Base-by-base conservation (phyloP, 35 echinoderm and acorn worm species). In the Apostichopus parvimensis region DNA sequence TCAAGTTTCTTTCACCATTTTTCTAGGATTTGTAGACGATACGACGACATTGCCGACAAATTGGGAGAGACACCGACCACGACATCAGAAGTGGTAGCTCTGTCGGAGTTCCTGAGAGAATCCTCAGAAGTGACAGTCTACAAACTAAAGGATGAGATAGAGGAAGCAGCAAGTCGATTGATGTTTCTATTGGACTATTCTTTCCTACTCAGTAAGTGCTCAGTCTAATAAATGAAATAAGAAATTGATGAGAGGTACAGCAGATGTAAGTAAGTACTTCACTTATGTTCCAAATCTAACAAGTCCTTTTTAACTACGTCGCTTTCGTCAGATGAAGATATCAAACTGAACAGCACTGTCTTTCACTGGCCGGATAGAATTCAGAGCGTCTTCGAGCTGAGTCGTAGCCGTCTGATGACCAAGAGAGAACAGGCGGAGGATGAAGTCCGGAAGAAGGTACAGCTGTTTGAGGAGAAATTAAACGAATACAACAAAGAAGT, bases 341-440 rank as follows among this genome's bases (percentile, higher is more conserved):
- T 99, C 54, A 99, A 99, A 54, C 83, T 96, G 62, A 99, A 99
- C 89, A 99, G 97, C 79, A 99, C 97, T 77, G 97, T 99, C 57
- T 99, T 99, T 58, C 95, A 99, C 76, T 99, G 97, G 97, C 97
- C 97, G 0, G 97, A 96, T 53, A 91, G 95, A 79, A 99, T 99
- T 81, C 97, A 96, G 92, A 99, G 95, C 18, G 95, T 99, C 80
- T 99, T 99, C 93, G 97, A 99, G 89, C 91, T 99, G 13, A 94
- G 94, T 52, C 79, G 90, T 0, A 99, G 95, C 57, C 93, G 97
- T 5, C 91, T 96, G 8, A 91, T 95, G 93, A 95, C 93, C 88
- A 80, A 95, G 54, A 76, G 93, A 76, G 97, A 98, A 58, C 93
- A 95, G 65, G 97, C 97, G 13, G 97, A 98, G 82, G 97, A 98